Evolutionary conservation across 2,888 invertebrate genomes (phyloP), one percentile per base, ranked within the genome.

Genomic region (Apocheima hispidaria): DNA sequence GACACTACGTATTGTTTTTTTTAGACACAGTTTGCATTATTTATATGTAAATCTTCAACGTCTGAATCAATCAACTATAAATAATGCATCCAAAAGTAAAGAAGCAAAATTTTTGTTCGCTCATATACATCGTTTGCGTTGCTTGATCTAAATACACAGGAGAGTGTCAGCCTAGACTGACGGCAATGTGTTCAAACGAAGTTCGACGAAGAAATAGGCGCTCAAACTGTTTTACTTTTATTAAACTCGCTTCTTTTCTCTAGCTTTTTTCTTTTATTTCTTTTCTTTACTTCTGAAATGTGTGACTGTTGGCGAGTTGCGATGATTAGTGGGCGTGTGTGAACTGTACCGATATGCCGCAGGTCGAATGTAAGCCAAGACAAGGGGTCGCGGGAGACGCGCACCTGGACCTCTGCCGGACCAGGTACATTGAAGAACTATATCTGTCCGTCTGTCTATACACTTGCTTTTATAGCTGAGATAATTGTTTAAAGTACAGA

Each of bases 281-380:
- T 16, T 12, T 14, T 16, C 6, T 28, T 1, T 4, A 26, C 6
- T 20, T 12, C 4, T 23, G 5, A n/a, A 23, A 23, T 23, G 43
- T 40, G 21, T 43, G 23, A 43, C 43, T 5, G 12, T 43, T 33
- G 55, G 41, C 20, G 41, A 14, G n/a, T 36, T 28, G 48, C 18
- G 49, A 43, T 26, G 40, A 12, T 33, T 43, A 52, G 46, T 66
- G 49, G 60, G 52, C 52, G 53, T 69, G 68, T 73, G 80, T 82
- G 76, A 78, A 80, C 74, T 80, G 72, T 76, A 77, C 65, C 79
- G 69, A 80, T 78, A 78, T 86, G 79, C 81, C 73, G 78, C 92
- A 92, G 92, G 89, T 92, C 92, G 62, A 87, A 90, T 84, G 87
- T 89, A 72, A 86, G 81, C 83, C 90, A 89, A 79, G 92, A 92